Percentiles rank a stretch among this genome's conserved stretches.
Evolutionary conservation across 2,888 invertebrate genomes (phyloP).

Genomic region (Ophion obscuratus): DNA sequence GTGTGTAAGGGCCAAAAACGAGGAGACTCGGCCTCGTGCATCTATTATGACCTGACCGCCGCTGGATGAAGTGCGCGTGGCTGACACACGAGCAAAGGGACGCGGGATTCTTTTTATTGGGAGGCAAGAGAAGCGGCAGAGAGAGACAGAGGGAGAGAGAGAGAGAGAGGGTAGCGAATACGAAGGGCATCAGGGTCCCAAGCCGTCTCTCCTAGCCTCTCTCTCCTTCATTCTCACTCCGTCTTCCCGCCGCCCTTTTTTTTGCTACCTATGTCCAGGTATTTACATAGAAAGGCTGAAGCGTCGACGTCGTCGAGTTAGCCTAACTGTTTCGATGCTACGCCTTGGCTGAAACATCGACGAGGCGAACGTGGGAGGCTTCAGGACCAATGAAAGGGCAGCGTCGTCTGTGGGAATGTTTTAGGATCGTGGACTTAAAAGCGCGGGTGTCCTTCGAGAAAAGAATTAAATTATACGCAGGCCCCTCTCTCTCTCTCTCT

Average conservation of each 20-base stretch:
- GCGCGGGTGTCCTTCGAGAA: conserved; percentile 64
- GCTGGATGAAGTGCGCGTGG: conserved; percentile 80
- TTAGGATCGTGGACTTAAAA: conserved; percentile 64
- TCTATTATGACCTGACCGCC: conserved; percentile 82
- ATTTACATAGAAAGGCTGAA: conserved; percentile 79
- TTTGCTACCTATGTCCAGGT: conserved; percentile 66
- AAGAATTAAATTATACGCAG: conserved; percentile 56
- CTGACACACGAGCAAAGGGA: conserved; percentile 81
- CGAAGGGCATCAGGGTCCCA: conserved; percentile 49
- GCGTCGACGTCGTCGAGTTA: conserved; percentile 64
- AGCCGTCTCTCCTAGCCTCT: conserved; percentile 25
- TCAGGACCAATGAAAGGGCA: conserved; percentile 31
- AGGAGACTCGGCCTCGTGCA: conserved; percentile 78
- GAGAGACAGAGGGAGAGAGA: conserved; percentile 3
- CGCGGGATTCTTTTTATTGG: conserved; percentile 78
- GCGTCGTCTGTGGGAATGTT: conserved; percentile 72
- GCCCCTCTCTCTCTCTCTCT: conserved; percentile 45
- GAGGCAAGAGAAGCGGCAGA: conserved; percentile 52
- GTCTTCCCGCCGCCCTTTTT: conserved; percentile 15
- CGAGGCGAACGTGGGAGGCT: conserved; percentile 74
- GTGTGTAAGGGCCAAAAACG: conserved; percentile 73
- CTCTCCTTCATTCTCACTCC: conserved; percentile 15
- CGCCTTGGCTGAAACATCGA: conserved; percentile 5
- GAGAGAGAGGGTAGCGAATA: conserved; percentile 14
- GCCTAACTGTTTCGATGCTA: conserved; percentile 72